Evolutionary conservation across 2,797 vertebrate genomes (phyloP).

Genomic region (Myripristis murdjan): DNA sequence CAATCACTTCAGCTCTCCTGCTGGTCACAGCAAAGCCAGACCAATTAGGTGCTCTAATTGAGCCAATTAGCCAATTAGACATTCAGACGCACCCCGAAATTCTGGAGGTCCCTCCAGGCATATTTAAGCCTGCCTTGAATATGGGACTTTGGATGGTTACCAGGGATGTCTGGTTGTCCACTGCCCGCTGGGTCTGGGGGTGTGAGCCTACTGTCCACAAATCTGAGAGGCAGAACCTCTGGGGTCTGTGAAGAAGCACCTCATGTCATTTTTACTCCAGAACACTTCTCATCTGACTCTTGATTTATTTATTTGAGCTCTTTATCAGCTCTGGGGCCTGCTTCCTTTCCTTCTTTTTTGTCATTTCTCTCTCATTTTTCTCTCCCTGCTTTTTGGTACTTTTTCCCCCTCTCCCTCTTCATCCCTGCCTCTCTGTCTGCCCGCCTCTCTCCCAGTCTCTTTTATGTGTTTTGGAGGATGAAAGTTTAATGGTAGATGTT

Average conservation of each 20-base stretch:
- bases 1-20: constrained; percentile 70
- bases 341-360: constrained; percentile 44
- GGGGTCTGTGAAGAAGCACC: constrained; percentile 13
- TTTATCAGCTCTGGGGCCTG: constrained; percentile 50
- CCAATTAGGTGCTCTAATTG: constrained; percentile 78
- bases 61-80: constrained; percentile 84
- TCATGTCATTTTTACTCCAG: constrained; percentile 31
- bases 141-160: constrained; percentile 45
- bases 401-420: constrained; percentile 19
- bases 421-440: constrained; percentile 39
- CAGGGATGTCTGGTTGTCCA: constrained; percentile 1
- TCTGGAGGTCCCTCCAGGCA: constrained; percentile 60
- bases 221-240: too few species aligned
- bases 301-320: constrained; percentile 30
- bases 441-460: constrained; percentile 32
- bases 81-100: constrained; percentile 73
- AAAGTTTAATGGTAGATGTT: constrained; percentile 49
- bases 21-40: constrained; percentile 64
- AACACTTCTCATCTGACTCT: constrained; percentile 32
- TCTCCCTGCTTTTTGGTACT: background rate
- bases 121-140: constrained; percentile 42
- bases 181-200: constrained; percentile 5
- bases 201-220: constrained; percentile 25
- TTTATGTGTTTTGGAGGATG: constrained; percentile 60
- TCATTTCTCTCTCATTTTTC: constrained; percentile 35